Conservation (phyloP, 2,888 invertebrate genomes). For the Kryphioiulus occultus region DNA sequence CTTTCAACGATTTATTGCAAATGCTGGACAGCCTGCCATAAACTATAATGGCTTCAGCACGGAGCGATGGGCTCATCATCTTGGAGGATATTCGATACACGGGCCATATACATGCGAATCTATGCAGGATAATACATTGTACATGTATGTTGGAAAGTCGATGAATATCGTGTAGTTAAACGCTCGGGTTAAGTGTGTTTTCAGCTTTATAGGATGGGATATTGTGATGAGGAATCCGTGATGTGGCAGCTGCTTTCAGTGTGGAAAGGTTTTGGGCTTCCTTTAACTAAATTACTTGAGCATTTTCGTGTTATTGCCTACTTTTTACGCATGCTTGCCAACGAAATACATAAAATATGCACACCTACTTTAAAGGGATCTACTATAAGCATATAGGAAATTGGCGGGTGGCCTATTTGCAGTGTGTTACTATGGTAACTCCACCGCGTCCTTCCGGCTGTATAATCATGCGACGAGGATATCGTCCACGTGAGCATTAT, state of each 20-base stretch:
- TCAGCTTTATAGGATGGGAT: background rate
- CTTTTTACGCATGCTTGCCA: background rate
- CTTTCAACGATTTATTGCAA: background rate
- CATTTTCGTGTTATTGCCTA: slow-evolving; percentile 16
- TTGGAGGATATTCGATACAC: background rate
- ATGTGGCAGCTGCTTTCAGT: background rate
- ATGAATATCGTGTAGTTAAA: background rate
- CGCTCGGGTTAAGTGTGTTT: background rate
- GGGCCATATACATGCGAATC: background rate
- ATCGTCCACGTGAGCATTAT: background rate
- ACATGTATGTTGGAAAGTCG: background rate
- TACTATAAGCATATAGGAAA: no score
- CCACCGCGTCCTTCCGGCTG: background rate
- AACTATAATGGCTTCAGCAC: background rate
- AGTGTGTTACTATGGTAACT: background rate
- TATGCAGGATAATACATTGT: background rate
- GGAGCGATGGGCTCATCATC: background rate
- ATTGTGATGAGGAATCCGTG: background rate
- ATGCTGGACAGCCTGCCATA: background rate
- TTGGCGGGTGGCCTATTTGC: background rate
- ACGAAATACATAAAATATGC: slow-evolving; percentile 26
- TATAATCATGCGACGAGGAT: background rate
- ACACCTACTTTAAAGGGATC: background rate
- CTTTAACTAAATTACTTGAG: background rate
- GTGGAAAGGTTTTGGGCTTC: background rate